Evolutionary conservation across 2,113 vertebrate genomes (phyloP).

Genomic region (Castor canadensis): DNA sequence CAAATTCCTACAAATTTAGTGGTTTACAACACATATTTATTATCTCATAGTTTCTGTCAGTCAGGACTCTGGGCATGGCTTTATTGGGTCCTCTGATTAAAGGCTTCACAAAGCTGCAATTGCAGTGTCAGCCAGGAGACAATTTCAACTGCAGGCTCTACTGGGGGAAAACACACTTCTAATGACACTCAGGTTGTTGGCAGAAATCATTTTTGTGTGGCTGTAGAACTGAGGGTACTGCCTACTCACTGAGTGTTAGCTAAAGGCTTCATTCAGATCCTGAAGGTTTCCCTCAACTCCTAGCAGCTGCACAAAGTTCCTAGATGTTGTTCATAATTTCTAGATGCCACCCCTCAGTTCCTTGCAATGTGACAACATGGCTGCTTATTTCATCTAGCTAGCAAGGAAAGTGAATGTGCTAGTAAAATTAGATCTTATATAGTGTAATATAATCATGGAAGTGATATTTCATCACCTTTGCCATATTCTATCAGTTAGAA

Average conservation of each 20-base stretch:
- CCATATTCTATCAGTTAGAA: not conserved
- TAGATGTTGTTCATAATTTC: not conserved
- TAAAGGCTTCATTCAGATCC: not conserved
- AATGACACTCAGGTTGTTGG: not conserved
- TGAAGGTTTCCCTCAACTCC: not conserved
- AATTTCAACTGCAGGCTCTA: not conserved
- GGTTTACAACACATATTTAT: not conserved
- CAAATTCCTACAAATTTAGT: not conserved
- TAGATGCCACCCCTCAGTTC: not conserved
- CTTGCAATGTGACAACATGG: not conserved
- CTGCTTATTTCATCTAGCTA: not conserved
- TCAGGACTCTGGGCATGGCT: not conserved
- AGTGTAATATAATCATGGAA: not conserved
- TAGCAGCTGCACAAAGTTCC: not conserved
- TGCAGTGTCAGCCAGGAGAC: not conserved
- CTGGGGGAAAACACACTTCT: not conserved
- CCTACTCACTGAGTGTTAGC: not conserved
- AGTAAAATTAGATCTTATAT: not conserved
- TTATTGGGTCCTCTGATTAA: not conserved
- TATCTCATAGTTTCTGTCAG: not conserved
- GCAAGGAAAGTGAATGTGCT: not conserved
- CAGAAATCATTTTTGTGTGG: not conserved
- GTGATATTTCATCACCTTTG: not conserved
- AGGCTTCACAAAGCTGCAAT: not conserved
- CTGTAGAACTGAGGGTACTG: not conserved